Percentiles rank a stretch among this genome's conserved stretches.
phyloP scores from a whole-genome alignment of 2,888 invertebrate species.

The Anthrax anthrax region DNA sequence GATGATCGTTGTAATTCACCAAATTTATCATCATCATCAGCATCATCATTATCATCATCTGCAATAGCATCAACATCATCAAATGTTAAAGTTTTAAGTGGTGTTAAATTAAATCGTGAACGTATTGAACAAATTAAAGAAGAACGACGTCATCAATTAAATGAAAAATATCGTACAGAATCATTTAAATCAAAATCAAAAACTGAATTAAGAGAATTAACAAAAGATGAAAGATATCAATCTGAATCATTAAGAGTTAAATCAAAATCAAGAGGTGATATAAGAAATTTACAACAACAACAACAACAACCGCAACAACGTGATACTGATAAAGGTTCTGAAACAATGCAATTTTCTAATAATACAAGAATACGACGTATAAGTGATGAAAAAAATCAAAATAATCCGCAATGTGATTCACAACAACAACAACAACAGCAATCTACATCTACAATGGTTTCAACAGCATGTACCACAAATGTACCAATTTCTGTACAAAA shows the following conservation, averaged over 20 bases:
- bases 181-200: conserved; percentile 48
- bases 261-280: conserved; percentile 32
- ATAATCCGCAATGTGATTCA: conserved; percentile 16
- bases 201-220: conserved; percentile 25
- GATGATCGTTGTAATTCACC: conserved; percentile 18
- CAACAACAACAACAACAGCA: conserved; percentile 7
- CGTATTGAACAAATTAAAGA: conserved; percentile 83
- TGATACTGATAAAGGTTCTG: conserved; percentile 17
- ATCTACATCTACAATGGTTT: conserved; percentile 6
- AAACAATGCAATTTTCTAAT: conserved; percentile 6
- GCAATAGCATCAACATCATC: conserved; percentile 14
- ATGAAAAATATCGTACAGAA: conserved; percentile 75
- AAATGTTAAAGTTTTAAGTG: conserved; percentile 35
- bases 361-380: conserved; percentile 24
- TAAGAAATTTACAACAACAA: conserved; percentile 16
- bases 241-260: conserved; percentile 28
- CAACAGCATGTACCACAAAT: conserved; percentile 7
- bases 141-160: conserved; percentile 67
- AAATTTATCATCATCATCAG: conserved; percentile 20
- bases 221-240: conserved; percentile 25
- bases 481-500: conserved; percentile 22
- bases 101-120: conserved; percentile 53
- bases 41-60: conserved; percentile 5
- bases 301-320: conserved; percentile 21
- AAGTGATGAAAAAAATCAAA: conserved; percentile 36